These are phyloP conservation scores for Hydrotaea diabolus DNA, from an alignment of 2,888 invertebrate species.

Conservation along the genomic window DNA sequence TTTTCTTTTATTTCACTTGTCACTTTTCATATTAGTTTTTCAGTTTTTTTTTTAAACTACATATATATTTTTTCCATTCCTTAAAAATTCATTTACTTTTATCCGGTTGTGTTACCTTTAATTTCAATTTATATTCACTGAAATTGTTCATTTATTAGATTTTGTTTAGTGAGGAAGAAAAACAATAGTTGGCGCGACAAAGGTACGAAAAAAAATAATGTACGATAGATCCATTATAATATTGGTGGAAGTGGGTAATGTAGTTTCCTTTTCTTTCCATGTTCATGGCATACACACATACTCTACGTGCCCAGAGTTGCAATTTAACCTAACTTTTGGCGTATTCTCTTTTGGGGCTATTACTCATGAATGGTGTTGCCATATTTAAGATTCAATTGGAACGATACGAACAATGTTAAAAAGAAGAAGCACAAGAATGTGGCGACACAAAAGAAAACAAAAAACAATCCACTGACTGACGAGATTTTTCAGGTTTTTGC, in stretches of 20 bases:
- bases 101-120: constrained; percentile 31
- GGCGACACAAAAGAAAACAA: constrained; percentile 44
- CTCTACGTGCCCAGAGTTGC: constrained; percentile 51
- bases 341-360: constrained; percentile 31
- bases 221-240: constrained; percentile 46
- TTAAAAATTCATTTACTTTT: constrained; percentile 46
- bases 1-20: constrained; percentile 52
- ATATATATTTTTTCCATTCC: constrained; percentile 32
- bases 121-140: constrained; percentile 36
- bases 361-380: constrained; percentile 43
- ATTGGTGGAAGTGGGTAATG: constrained; percentile 58
- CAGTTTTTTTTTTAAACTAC: constrained; percentile 48
- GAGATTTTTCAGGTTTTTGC: constrained; percentile 28
- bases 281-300: constrained; percentile 63
- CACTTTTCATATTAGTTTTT: constrained; percentile 60
- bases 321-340: constrained; percentile 61
- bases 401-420: neutral
- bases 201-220: constrained; percentile 63
- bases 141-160: constrained; percentile 14
- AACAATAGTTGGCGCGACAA: constrained; percentile 67
- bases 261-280: constrained; percentile 57
- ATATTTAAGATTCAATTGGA: constrained; percentile 8
- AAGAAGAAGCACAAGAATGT: constrained; percentile 48
- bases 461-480: constrained; percentile 43
- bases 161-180: constrained; percentile 43